phyloP scores from a whole-genome alignment of 2,113 vertebrate species.

The Psettodes erumei region DNA sequence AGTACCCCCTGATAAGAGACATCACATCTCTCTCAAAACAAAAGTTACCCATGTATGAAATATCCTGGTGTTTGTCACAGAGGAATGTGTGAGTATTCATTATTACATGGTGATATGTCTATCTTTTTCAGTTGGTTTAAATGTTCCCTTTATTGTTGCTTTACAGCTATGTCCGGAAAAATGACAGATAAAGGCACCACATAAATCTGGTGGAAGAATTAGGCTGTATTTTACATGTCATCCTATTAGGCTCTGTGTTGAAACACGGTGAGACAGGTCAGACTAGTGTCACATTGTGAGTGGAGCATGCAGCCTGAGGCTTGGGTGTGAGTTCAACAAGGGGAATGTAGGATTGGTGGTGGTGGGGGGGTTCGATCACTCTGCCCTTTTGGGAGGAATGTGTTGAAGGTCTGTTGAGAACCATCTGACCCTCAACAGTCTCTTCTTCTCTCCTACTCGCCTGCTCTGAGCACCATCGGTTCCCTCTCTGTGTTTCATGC shows the following conservation, averaged over 20 bases:
- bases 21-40: not conserved
- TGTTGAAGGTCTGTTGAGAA: constrained; percentile 28
- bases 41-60: not conserved
- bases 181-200: not conserved
- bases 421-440: constrained; percentile 19
- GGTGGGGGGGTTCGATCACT: constrained; percentile 10
- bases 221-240: no score
- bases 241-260: not conserved
- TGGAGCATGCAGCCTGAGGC: not conserved
- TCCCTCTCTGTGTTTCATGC: not conserved
- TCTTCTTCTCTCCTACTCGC: not conserved
- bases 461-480: not conserved
- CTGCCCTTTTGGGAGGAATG: constrained; percentile 66
- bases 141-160: not conserved
- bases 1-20: not conserved
- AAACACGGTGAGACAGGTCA: constrained; percentile 17
- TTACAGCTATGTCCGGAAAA: not conserved
- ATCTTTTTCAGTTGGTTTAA: not conserved
- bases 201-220: not conserved
- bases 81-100: not conserved
- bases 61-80: not conserved
- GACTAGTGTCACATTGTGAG: not conserved
- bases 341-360: not conserved
- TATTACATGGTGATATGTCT: not conserved
- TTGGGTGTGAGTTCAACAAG: not conserved